These are phyloP conservation scores for Galaxias olidus DNA, from an alignment of 2,797 vertebrate genomes.

Conservation along the genomic window DNA sequence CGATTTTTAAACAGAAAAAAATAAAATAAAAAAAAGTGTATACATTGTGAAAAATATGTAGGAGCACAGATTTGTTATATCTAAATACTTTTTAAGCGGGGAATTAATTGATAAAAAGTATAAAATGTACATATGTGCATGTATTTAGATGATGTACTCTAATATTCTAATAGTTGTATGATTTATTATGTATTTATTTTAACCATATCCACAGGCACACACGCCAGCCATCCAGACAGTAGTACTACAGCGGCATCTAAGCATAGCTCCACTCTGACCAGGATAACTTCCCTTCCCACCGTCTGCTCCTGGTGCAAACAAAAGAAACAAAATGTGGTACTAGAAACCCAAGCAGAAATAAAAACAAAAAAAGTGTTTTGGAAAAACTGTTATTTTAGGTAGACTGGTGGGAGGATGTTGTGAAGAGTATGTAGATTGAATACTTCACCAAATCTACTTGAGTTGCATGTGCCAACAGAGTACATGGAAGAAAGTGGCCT, in stretches of 20 bases:
- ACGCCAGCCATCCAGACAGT: constrained; percentile 21
- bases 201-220: constrained; percentile 38
- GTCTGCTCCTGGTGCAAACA: constrained; percentile 36
- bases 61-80: too few species aligned
- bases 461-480: constrained; percentile 61
- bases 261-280: constrained; percentile 44
- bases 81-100: too few species aligned
- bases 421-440: constrained; percentile 42
- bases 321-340: constrained; percentile 45
- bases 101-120: too few species aligned
- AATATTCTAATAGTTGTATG: too few species aligned
- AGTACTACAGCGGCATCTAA: constrained; percentile 49
- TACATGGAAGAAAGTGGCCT: constrained; percentile 63
- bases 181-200: constrained; percentile 1
- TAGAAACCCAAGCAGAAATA: constrained; percentile 56
- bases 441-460: constrained; percentile 58
- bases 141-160: too few species aligned
- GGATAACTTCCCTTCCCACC: constrained; percentile 44
- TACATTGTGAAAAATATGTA: too few species aligned
- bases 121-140: too few species aligned
- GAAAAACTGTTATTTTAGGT: constrained; percentile 57
- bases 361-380: constrained; percentile 38
- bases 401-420: constrained; percentile 34
- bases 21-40: too few species aligned
- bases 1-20: too few species aligned